Base-by-base conservation (phyloP, 1,140 invertebrate species). In the Magallana gigas region DNA sequence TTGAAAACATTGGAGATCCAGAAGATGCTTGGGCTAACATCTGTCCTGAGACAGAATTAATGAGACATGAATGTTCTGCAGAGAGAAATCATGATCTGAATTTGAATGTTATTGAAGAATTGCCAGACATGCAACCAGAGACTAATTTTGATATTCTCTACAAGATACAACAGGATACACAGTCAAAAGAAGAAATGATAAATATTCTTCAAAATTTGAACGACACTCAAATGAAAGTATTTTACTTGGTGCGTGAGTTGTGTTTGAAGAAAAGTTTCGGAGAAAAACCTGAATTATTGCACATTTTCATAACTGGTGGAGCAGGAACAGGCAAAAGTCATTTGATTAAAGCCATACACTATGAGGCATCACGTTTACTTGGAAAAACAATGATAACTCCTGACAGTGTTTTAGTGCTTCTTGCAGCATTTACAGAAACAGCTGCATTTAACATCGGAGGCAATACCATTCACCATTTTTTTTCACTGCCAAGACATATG, bases 241-340 rank as follows among this genome's bases (percentile, higher is more conserved):
- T 90, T 76, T 86, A 88, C 58, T 84, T 64, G 18, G 85, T 90
- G 4, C 57, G 89, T 48, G 59, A 90, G 11, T 88, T 71, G 85
- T 86, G 85, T 59, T 76, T 90, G 2, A 56, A 84, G 0, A 84
- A 57, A 36, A 56, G 29, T 56, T 56, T 86, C 57, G 68, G 82
- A 81, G 56, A 76, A 36, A 59, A 85, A 16, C 81, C 83, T 48
- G 83, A 84, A 12, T 82, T 85, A 57, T 85, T 90, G 16, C 80
- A 82, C 18, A 23, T 90, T 11, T 90, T 90, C 59, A 16, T 90
- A 36, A 87, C 89, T n/a, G 89, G 89, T 11, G 80, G 81, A 58
- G 89, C 87, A 62, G 87, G 87, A 1, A 85, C 81, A 56, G 89
- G 87, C 62, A 89, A 90, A 84, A 88, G 87, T 58, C 87, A 90